These are phyloP conservation scores for Micromesistius poutassou DNA, from an alignment of 2,797 vertebrate species.

Conservation along the genomic window DNA sequence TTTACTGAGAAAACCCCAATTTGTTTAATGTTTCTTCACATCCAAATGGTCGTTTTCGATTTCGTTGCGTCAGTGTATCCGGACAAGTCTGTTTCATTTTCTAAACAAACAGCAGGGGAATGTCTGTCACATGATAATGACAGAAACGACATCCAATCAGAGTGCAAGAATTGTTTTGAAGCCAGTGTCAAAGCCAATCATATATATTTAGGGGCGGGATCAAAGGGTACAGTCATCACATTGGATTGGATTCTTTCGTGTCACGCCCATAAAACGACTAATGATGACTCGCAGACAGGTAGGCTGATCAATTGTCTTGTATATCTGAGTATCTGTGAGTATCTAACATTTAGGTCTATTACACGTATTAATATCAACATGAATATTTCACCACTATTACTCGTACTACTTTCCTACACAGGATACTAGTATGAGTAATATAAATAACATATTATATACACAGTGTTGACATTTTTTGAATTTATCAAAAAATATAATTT, in stretches of 20 bases:
- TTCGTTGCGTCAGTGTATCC: constrained; percentile 28
- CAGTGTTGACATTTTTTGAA: not conserved
- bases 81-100: constrained; percentile 64
- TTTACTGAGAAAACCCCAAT: accelerated
- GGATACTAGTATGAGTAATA: not conserved
- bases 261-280: not conserved
- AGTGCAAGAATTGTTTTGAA: not conserved
- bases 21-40: not conserved
- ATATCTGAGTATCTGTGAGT: too few relatives aligned
- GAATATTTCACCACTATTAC: not conserved
- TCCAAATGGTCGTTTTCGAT: not conserved
- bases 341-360: not conserved
- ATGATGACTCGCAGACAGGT: not conserved
- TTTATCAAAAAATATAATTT: not conserved
- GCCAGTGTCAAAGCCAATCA: not conserved
- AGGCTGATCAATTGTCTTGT: too few relatives aligned
- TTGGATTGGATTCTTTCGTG: not conserved
- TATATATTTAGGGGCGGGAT: not conserved
- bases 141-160: constrained; percentile 41
- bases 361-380: not conserved
- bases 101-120: constrained; percentile 34
- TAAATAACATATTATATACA: too few relatives aligned
- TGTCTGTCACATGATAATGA: constrained; percentile 30
- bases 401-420: not conserved
- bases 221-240: not conserved